Evolutionary conservation across 2,888 invertebrate species (phyloP), one percentile per base, ranked within the genome.

Genomic region (Litoditis marina): DNA sequence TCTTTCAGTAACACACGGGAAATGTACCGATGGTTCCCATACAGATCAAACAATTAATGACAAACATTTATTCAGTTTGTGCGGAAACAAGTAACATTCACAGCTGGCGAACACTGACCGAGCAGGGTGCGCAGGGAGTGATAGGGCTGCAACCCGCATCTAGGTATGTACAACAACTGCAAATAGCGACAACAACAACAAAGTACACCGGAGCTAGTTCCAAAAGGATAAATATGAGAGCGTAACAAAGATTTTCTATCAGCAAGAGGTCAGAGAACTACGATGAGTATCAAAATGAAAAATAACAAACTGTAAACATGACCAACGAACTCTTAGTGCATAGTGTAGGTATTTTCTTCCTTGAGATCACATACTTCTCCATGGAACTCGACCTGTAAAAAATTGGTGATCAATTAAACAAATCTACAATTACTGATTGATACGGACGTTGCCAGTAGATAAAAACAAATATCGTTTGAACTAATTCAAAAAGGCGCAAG

Each of bases 341-440:
- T 87, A 72, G 84, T 84, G 80, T 86, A 86, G 28, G 74, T 78
- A 73, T 85, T 84, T 49, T 78, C 75, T 63, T 85, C 84, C 25
- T 81, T 74, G 68, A 85, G 79, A 28, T 83, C 80, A 47, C 84
- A 84, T 58, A 85, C 80, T 69, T 87, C 86, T 51, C 87, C 87
- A 39, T 93, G 91, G 86, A 96, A 96, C 1, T 53, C 47, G 19
- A 68, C 42, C 65, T 65, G 54, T 19, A 60, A 56, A 31, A 42
- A 28, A 3, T 1, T 50, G n/a, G 19, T 44, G 25, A 8, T 3
- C 25, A 19, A 39, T 13, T 39, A 39, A 11, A 13, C 44, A 5
- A 8, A 22, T 44, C n/a, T n/a, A n/a, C n/a, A n/a, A n/a, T n/a
- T n/a, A n/a, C n/a, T n/a, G n/a, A n/a, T n/a, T n/a, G n/a, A n/a